Percentiles rank a stretch among this genome's conserved stretches.
These are phyloP conservation scores for Halcyon badia DNA, from an alignment of 2,797 vertebrate species.

Conservation along the genomic window DNA sequence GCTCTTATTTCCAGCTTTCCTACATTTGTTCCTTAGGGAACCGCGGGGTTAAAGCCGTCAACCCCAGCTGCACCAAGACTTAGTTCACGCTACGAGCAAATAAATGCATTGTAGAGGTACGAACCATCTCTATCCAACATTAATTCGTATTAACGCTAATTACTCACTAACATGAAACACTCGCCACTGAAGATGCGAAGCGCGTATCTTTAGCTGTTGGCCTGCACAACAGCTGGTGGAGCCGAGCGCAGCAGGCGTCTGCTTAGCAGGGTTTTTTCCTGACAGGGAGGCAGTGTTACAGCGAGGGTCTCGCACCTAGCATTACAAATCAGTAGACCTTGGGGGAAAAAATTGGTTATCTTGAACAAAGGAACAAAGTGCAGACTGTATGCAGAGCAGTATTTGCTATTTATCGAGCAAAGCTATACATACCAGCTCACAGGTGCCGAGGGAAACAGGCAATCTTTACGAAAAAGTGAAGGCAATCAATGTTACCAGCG, in stretches of 20 bases:
- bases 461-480: neutral
- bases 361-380: neutral
- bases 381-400: neutral
- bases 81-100: neutral
- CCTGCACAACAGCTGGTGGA: slow-evolving; percentile 24
- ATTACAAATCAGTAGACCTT: neutral
- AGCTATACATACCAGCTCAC: neutral
- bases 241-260: neutral
- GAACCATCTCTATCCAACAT: neutral
- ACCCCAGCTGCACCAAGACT: neutral
- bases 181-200: slow-evolving; percentile 11
- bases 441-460: neutral
- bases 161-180: neutral
- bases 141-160: slow-evolving; percentile 43
- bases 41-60: neutral
- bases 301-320: neutral
- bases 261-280: neutral
- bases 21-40: neutral
- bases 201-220: neutral
- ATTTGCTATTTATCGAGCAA: neutral
- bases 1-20: neutral
- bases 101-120: neutral
- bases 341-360: neutral
- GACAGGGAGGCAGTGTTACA: neutral
- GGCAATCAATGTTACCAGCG: neutral